phyloP scores from a whole-genome alignment of 1,140 invertebrate species.

The Drosophila subpulchrella region DNA sequence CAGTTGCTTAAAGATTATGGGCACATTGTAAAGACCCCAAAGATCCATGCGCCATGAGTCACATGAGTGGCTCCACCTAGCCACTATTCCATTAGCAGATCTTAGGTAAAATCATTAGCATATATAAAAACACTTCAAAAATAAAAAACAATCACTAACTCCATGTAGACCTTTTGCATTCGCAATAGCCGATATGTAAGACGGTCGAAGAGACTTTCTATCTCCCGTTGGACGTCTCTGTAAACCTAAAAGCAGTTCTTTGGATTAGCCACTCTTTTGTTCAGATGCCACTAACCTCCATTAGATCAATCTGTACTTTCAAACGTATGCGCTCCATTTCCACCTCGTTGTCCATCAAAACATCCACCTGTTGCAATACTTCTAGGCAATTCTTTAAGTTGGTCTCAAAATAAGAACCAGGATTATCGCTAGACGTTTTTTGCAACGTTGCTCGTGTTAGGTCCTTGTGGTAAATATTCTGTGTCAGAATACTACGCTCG shows the following conservation, averaged over 20 bases:
- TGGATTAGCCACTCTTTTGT: background rate
- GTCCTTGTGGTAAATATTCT: slow-evolving; percentile 46
- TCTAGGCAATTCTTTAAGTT: slow-evolving; percentile 36
- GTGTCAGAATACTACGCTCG: slow-evolving; percentile 57
- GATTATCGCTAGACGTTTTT: slow-evolving; percentile 8
- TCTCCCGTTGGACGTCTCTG: slow-evolving; percentile 40
- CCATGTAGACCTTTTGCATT: slow-evolving; percentile 62
- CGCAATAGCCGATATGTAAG: slow-evolving; percentile 65
- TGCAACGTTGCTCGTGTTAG: slow-evolving; percentile 10
- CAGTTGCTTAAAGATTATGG: slow-evolving; percentile 56
- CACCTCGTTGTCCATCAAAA: slow-evolving; percentile 44
- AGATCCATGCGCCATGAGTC: slow-evolving; percentile 60
- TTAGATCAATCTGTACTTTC: slow-evolving; percentile 22
- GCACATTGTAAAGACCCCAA: slow-evolving; percentile 67
- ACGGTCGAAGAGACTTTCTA: slow-evolving; percentile 56
- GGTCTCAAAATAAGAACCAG: slow-evolving; percentile 39
- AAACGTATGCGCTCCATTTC: slow-evolving; percentile 32
- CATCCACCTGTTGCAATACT: slow-evolving; percentile 34
- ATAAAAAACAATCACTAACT: slow-evolving; percentile 30
- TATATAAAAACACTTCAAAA: no score
- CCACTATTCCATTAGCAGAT: slow-evolving; percentile 44
- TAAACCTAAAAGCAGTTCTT: slow-evolving; percentile 25
- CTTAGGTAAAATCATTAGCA: slow-evolving; percentile 11
- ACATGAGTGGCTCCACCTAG: slow-evolving; percentile 46
- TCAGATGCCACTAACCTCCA: slow-evolving; percentile 27